Base-by-base conservation (phyloP, 1,140 invertebrate genomes). In the Trichonephila clavata region DNA sequence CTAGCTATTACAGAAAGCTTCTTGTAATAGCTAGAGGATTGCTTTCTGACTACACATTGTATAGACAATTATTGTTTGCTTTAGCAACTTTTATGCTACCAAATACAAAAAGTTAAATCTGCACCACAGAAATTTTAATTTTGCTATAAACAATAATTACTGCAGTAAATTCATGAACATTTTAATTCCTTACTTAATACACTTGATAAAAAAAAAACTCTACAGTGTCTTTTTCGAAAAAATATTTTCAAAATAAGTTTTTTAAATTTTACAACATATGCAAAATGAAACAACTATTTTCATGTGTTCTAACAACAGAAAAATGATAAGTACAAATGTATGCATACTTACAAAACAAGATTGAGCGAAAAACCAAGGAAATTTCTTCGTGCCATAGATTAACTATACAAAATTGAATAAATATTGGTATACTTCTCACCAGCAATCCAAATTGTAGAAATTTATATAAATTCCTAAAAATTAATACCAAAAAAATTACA, bases 261-360 rank as follows among this genome's bases (percentile, higher is more conserved):
- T 65, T n/a, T 24, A 65, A 65, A 65, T 24, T n/a, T n/a, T 24
- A n/a, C 1, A 20, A 7, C 10, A 20, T n/a, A 24, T n/a, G 20
- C 21, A 65, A 65, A 65, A 63, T 5, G 7, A n/a, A 68, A 24
- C 8, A 68, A 68, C 0, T 68, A 24, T 68, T 24, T 27, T 14
- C n/a, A 68, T 2, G 3, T 68, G 0, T 68, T 27, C n/a, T 24
- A 65, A 65, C 63, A n/a, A 24, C n/a, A 68, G n/a, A 21, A 13
- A 68, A 68, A 24, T 6, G 13, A 83, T 20, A 13, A 59, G n/a
- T 18, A 87, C 39, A 20, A 39, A 63, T n/a, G 16, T 16, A 87
- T 32, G 20, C 16, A 50, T 63, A 93, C 92, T 80, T 93, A 93
- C 92, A 93, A 50, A 93, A 93, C 18, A 93, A 50, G 57, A 93